Percentiles rank a stretch among this genome's conserved stretches.
Evolutionary conservation across 2,888 invertebrate species (phyloP).

Genomic region (Habrosyne pyritoides): DNA sequence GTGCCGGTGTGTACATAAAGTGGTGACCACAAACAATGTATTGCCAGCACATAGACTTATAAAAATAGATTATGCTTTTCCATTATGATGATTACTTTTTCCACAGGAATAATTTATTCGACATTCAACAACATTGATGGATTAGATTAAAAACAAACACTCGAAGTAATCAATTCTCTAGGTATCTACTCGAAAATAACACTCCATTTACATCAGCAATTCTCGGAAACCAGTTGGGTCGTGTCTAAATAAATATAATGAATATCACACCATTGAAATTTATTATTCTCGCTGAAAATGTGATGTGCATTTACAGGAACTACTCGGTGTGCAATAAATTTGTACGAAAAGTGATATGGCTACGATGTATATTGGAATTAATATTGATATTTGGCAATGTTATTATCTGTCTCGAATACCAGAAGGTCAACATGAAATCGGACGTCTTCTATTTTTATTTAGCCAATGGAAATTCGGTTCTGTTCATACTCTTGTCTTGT

Average conservation of each 20-base stretch:
- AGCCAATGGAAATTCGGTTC: constrained; percentile 13
- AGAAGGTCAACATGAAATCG: not conserved
- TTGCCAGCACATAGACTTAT: no score
- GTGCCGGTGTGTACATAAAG: no score
- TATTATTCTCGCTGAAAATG: constrained; percentile 30
- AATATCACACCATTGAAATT: constrained; percentile 26
- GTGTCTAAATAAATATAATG: constrained; percentile 14
- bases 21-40: no score
- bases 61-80: constrained; percentile 7
- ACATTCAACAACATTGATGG: constrained; percentile 9
- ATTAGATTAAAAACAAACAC: constrained; percentile 15
- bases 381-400: constrained; percentile 4
- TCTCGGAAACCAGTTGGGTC: not conserved
- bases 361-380: constrained; percentile 18
- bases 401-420: not conserved
- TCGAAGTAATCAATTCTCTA: constrained; percentile 7
- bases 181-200: not conserved
- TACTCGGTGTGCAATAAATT: constrained; percentile 18
- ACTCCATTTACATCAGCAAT: not conserved
- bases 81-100: constrained; percentile 17
- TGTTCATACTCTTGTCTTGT: constrained; percentile 12
- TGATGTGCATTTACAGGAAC: constrained; percentile 35
- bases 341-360: constrained; percentile 14
- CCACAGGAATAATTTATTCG: constrained; percentile 19
- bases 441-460: constrained; percentile 17